phyloP scores from a whole-genome alignment of 2,797 vertebrate species.

The Coluber constrictor region DNA sequence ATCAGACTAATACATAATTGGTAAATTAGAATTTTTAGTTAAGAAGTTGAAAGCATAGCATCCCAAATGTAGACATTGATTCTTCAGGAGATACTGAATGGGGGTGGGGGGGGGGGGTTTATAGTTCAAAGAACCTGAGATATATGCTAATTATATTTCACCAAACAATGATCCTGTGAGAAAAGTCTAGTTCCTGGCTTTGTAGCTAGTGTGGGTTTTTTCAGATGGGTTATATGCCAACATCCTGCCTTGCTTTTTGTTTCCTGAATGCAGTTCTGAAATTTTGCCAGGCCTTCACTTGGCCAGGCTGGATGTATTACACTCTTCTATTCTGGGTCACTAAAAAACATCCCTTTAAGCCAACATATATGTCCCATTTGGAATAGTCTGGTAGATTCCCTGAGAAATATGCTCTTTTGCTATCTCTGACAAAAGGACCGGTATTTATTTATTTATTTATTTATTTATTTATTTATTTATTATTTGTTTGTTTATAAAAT shows the following conservation, averaged over 20 bases:
- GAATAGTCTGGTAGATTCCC: background rate
- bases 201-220: background rate
- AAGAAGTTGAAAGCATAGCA: background rate
- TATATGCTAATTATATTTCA: background rate
- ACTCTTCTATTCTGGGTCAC: background rate
- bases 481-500: background rate
- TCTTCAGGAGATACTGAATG: background rate
- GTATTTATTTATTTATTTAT: background rate
- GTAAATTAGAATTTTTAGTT: background rate
- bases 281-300: background rate
- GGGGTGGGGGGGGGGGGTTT: background rate
- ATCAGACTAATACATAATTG: background rate
- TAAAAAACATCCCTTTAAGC: background rate
- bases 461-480: background rate
- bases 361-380: background rate
- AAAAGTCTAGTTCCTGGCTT: background rate
- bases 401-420: background rate
- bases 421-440: background rate
- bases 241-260: background rate
- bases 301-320: background rate
- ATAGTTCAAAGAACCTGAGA: background rate
- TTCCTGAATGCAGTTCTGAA: background rate
- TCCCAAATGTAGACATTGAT: background rate
- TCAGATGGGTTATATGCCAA: background rate
- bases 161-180: background rate